Evolutionary conservation across 2,797 vertebrate genomes (phyloP).

Genomic region (Threskiornis aethiopicus): DNA sequence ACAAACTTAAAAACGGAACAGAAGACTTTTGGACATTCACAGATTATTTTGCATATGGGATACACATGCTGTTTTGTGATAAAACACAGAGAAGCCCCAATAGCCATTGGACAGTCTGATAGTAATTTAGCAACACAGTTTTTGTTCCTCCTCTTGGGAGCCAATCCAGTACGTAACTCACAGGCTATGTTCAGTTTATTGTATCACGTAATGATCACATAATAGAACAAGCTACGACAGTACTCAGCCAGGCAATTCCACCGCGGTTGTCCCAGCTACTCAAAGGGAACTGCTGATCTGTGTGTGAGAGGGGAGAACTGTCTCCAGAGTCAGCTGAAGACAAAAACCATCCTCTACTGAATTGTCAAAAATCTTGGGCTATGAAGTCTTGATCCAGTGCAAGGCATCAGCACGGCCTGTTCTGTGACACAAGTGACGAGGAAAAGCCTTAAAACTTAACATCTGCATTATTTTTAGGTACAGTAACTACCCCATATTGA

Average conservation of each 20-base stretch:
- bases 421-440: background rate
- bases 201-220: background rate
- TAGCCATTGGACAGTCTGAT: background rate
- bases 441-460: background rate
- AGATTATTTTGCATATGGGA: conserved; percentile 1
- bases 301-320: background rate
- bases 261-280: background rate
- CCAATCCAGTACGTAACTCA: background rate
- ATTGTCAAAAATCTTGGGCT: background rate
- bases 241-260: background rate
- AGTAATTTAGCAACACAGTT: background rate
- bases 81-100: background rate
- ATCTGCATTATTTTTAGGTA: background rate
- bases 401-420: background rate
- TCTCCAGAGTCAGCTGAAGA: background rate
- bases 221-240: background rate
- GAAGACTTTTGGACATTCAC: background rate
- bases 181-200: background rate
- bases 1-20: background rate
- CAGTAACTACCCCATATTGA: background rate
- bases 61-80: background rate
- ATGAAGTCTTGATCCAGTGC: background rate
- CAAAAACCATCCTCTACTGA: background rate
- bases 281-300: background rate
- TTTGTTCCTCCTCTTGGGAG: background rate